phyloP scores from a whole-genome alignment of 2,797 vertebrate species.

The Takifugu ocellatus region DNA sequence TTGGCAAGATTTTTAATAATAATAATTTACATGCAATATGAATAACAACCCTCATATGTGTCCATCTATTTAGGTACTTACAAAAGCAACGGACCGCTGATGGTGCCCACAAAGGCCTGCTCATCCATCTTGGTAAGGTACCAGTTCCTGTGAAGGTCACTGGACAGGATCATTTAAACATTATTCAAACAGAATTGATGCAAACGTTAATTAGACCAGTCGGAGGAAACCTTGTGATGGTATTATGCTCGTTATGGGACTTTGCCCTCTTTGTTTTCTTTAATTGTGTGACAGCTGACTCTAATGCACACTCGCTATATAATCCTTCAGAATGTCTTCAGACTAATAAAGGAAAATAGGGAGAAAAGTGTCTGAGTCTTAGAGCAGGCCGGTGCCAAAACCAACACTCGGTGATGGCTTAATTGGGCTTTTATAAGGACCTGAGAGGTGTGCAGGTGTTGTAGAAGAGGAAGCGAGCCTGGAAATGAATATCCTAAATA shows the following conservation, averaged over 20 bases:
- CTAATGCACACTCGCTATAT: slow-evolving; percentile 53
- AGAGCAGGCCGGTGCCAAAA: slow-evolving; percentile 51
- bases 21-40: too few species aligned
- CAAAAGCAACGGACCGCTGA: slow-evolving; percentile 89
- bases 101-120: slow-evolving; percentile 82
- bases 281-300: slow-evolving; percentile 36
- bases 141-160: slow-evolving; percentile 92
- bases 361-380: slow-evolving; percentile 67
- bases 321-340: slow-evolving; percentile 65
- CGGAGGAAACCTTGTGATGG: slow-evolving; percentile 12
- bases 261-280: slow-evolving; percentile 45
- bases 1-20: too few species aligned
- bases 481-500: slow-evolving; percentile 51
- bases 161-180: slow-evolving; percentile 59
- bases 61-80: slow-evolving; percentile 73
- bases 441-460: slow-evolving; percentile 43
- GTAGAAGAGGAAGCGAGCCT: slow-evolving; percentile 30
- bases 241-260: slow-evolving; percentile 41
- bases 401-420: slow-evolving; percentile 59
- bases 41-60: too few species aligned
- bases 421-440: slow-evolving; percentile 55
- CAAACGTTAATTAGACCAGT: slow-evolving; percentile 29
- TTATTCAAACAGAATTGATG: slow-evolving; percentile 24
- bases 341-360: slow-evolving; percentile 61
- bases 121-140: slow-evolving; percentile 83